Evolutionary conservation across 2,888 invertebrate genomes (phyloP).

Genomic region (Apodemia duryi): DNA sequence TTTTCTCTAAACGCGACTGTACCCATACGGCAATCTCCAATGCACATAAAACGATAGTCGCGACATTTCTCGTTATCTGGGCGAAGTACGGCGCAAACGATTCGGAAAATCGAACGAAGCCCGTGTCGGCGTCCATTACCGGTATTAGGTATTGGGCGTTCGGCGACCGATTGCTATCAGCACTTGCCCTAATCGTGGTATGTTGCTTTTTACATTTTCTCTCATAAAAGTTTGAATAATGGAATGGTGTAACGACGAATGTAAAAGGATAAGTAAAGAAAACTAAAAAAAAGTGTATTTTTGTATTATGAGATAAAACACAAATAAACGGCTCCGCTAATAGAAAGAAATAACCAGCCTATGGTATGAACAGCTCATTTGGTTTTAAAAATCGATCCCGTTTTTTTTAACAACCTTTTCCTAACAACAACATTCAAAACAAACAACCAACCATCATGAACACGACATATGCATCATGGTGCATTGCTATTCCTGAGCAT

Average conservation of each 20-base stretch:
- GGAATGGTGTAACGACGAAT: not conserved
- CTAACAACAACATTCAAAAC: no score
- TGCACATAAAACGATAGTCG: constrained; percentile 55
- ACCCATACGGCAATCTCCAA: constrained; percentile 38
- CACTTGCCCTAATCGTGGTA: constrained; percentile 22
- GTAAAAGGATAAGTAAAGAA: no score
- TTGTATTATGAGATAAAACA: no score
- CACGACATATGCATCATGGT: no score
- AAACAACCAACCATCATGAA: no score
- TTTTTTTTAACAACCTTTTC: no score
- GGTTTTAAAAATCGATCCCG: no score
- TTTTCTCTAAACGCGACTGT: constrained; percentile 1
- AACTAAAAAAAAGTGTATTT: no score
- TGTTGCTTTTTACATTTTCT: constrained; percentile 15
- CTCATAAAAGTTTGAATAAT: constrained; percentile 16
- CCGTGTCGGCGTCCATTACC: constrained; percentile 63
- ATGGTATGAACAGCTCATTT: no score
- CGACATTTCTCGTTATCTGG: constrained; percentile 65
- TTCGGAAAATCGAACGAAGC: constrained; percentile 70
- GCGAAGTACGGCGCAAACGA: constrained; percentile 61
- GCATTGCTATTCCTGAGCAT: no score
- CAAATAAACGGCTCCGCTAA: no score
- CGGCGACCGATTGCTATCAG: constrained; percentile 32
- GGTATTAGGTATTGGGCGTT: constrained; percentile 51
- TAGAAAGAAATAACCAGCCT: no score